These are phyloP conservation scores for Antrozous pallidus DNA, from an alignment of 2,797 vertebrate genomes.

Conservation along the genomic window DNA sequence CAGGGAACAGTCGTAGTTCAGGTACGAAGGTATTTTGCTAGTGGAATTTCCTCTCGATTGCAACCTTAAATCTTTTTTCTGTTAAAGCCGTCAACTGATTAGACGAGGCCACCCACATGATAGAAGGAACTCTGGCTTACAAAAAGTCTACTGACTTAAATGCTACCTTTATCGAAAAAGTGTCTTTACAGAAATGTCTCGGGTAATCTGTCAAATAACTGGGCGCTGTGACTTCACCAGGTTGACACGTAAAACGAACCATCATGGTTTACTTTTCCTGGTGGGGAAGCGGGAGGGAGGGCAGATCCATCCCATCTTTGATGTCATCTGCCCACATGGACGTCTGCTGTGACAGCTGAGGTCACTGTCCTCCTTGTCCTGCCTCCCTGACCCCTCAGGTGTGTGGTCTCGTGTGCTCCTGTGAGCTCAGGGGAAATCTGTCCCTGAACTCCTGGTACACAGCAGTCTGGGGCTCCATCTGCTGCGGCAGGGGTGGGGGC, in stretches of 20 bases:
- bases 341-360: not conserved
- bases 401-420: rapidly evolving
- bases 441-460: no score
- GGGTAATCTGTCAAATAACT: not conserved
- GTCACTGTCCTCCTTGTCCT: not conserved
- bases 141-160: not conserved
- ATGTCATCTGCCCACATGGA: not conserved
- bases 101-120: not conserved
- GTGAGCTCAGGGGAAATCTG: no score
- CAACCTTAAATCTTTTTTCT: not conserved
- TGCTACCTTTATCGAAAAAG: not conserved
- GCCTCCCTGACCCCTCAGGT: not conserved
- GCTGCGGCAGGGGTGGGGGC: rapidly evolving
- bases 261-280: rapidly evolving
- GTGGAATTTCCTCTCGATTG: not conserved
- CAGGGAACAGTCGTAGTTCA: not conserved
- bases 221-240: not conserved
- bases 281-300: no score
- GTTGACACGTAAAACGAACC: not conserved
- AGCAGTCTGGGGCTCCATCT: not conserved
- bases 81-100: not conserved
- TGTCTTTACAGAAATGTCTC: not conserved
- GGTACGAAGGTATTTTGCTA: not conserved
- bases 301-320: not conserved
- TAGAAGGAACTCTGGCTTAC: not conserved